These are phyloP conservation scores for Mizuhopecten yessoensis DNA, from an alignment of 1,140 invertebrate genomes.

Conservation along the genomic window DNA sequence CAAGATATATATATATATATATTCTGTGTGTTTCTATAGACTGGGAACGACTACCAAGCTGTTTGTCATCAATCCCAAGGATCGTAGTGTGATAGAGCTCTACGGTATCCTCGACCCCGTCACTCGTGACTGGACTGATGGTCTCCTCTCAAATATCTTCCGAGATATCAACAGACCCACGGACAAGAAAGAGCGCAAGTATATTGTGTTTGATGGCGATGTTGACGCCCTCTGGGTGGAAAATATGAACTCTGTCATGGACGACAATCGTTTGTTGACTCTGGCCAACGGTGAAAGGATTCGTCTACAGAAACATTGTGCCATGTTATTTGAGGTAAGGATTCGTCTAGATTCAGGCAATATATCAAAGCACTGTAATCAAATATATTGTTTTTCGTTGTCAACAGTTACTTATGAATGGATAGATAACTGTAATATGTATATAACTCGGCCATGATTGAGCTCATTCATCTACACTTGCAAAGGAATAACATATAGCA, in stretches of 20 bases:
- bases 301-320: conserved; percentile 91
- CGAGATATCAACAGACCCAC: conserved; percentile 93
- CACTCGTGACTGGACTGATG: conserved; percentile 96
- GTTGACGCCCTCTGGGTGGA: conserved; percentile 97
- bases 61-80: conserved; percentile 90
- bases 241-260: conserved; percentile 98
- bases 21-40: conserved; percentile 74
- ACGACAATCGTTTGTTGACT: conserved; percentile 95
- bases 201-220: conserved; percentile 96
- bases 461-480: too few relatives aligned
- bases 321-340: conserved; percentile 92
- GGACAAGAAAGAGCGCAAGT: conserved; percentile 88
- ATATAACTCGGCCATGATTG: too few relatives aligned
- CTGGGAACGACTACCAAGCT: conserved; percentile 91
- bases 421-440: too few relatives aligned
- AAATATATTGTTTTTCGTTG: too few relatives aligned
- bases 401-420: too few relatives aligned
- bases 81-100: conserved; percentile 93
- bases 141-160: conserved; percentile 94
- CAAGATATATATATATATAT: too few relatives aligned
- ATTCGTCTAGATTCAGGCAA: too few relatives aligned
- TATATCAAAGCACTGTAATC: too few relatives aligned
- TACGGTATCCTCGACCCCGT: conserved; percentile 94
- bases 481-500: too few relatives aligned
- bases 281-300: conserved; percentile 95